Conservation (phyloP, 2,113 vertebrate species). For the Rhineura floridana region DNA sequence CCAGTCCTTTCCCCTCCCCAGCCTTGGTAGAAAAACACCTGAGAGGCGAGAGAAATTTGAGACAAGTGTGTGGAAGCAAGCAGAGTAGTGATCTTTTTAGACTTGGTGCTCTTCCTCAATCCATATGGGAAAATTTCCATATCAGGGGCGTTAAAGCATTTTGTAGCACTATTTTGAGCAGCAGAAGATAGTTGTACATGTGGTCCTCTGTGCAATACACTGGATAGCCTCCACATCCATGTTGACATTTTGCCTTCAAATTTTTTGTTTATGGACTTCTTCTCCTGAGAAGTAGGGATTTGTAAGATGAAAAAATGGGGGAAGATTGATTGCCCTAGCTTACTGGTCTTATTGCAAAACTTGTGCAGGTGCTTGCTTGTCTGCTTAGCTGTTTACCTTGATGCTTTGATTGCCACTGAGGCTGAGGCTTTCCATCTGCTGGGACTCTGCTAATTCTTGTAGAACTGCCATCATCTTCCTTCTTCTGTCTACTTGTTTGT, state of each 20-base stretch:
- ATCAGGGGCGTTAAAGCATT: neutral
- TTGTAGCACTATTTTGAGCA: neutral
- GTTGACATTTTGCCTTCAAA: neutral
- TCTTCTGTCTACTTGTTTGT: neutral
- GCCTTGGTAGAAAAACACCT: neutral
- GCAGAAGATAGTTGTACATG: neutral
- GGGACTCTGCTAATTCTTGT: neutral
- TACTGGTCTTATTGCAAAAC: neutral
- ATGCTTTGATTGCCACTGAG: neutral
- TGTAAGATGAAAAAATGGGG: neutral
- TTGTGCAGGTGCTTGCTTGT: neutral
- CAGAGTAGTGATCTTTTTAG: neutral
- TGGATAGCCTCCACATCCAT: neutral
- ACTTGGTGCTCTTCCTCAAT: neutral
- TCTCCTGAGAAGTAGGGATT: neutral
- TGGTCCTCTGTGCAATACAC: neutral
- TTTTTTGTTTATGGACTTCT: neutral
- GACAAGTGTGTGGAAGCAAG: neutral
- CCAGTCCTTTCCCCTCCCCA: neutral
- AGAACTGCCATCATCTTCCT: neutral
- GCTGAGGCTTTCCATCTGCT: neutral
- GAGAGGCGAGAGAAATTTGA: neutral
- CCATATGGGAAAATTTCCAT: too few species aligned
- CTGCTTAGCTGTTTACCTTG: neutral
- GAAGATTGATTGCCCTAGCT: neutral